These are phyloP conservation scores for Cladorhizidae sp. DNA, from an alignment of 37 sponge, comb jelly and placozoan species.

Conservation along the genomic window DNA sequence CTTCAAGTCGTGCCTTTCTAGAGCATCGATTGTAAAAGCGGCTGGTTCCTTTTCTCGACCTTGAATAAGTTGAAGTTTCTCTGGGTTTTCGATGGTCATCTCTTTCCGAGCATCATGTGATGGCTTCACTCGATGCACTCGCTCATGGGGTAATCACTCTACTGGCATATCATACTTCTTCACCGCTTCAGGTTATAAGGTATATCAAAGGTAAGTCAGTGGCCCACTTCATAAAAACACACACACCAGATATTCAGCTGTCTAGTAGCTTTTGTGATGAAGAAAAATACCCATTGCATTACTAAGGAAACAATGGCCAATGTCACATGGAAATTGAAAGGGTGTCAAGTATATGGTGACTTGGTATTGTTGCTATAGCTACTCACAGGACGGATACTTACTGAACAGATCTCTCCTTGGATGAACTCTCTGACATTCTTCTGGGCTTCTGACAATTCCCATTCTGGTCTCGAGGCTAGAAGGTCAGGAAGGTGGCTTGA, in stretches of 20 bases:
- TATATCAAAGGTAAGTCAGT: too few relatives aligned
- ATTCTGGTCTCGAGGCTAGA: too few relatives aligned
- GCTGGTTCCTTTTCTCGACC: too few relatives aligned
- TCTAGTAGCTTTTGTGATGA: too few relatives aligned
- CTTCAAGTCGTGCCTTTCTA: background rate
- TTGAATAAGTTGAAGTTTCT: background rate
- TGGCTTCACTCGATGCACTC: background rate
- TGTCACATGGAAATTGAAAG: too few relatives aligned
- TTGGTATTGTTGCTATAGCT: background rate
- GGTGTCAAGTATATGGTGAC: background rate
- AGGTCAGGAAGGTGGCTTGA: too few relatives aligned
- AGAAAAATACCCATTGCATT: too few relatives aligned
- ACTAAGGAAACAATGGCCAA: too few relatives aligned
- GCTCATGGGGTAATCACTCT: too few relatives aligned
- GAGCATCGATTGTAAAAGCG: background rate
- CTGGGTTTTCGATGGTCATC: background rate
- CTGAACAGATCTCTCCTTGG: background rate
- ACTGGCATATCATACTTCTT: slow-evolving; percentile 1
- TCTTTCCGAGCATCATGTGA: background rate
- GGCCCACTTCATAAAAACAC: too few relatives aligned
- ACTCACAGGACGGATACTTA: too few relatives aligned
- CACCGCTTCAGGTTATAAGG: background rate
- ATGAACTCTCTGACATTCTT: background rate
- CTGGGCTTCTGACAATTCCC: background rate
- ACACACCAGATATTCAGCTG: too few relatives aligned